Percentiles rank a stretch among this genome's conserved stretches.
Conservation (phyloP, 1,140 invertebrate species). For the Pectinophora gossypiella region DNA sequence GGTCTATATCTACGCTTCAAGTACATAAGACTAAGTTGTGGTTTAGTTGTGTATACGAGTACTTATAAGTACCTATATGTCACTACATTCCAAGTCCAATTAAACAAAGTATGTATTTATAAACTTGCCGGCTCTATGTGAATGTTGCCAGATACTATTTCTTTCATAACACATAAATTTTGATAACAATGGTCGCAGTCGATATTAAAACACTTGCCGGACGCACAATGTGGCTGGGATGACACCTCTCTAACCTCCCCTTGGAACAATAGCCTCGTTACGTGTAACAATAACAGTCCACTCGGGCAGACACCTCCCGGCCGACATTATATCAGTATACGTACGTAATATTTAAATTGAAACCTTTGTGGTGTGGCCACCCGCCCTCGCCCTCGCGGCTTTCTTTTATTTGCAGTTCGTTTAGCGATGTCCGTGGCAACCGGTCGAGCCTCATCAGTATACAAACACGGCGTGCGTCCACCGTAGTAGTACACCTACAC, state of each 20-base stretch:
- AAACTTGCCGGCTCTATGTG: no score
- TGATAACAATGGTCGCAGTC: slow-evolving; percentile 30
- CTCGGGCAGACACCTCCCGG: slow-evolving; percentile 20
- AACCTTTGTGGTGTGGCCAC: slow-evolving; percentile 17
- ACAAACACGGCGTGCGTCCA: slow-evolving; percentile 15
- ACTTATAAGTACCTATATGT: no score
- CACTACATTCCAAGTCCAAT: no score
- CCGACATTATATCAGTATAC: slow-evolving; percentile 30
- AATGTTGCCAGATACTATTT: background rate
- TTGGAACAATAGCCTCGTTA: slow-evolving; percentile 58
- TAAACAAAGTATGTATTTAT: no score
- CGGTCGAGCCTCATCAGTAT: slow-evolving; percentile 17
- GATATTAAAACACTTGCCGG: slow-evolving; percentile 41
- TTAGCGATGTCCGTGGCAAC: slow-evolving; percentile 19
- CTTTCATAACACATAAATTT: background rate
- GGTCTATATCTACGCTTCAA: no score
- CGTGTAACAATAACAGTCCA: slow-evolving; percentile 52
- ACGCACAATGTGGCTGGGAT: slow-evolving; percentile 47
- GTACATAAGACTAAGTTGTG: no score
- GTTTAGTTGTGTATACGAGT: no score
- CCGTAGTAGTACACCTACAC: slow-evolving; percentile 28
- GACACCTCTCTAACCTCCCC: slow-evolving; percentile 39
- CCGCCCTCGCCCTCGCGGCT: background rate
- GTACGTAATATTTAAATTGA: slow-evolving; percentile 41
- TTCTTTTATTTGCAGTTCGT: slow-evolving; percentile 15